Base-by-base conservation (phyloP, 2,113 vertebrate genomes). In the Ardeotis arabs region DNA sequence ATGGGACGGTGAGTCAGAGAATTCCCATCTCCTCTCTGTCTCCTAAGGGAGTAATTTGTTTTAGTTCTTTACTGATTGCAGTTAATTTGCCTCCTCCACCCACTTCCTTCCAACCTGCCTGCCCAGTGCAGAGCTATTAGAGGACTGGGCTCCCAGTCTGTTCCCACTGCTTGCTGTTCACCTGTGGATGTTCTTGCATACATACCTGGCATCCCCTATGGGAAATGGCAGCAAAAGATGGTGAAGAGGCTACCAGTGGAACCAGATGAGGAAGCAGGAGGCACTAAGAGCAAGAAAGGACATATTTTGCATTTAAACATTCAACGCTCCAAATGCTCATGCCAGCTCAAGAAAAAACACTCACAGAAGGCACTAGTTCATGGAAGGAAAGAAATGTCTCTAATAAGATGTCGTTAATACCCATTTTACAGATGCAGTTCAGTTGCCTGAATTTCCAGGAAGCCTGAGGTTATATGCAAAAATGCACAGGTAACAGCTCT, bases 1-100 rank as follows among this genome's bases (percentile, higher is more conserved):
- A 59, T 90, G 78, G 82, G 70, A 80, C 2, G 2, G 52, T 78
- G 95, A 96, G 83, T 95, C 94, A 95, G 78, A 94, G 56, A 93
- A 97, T 89, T 95, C 93, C 50, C 74, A 90, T 74, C 87, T 96
- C 59, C 69, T 86, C 69, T 95, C 79, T 81, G 31, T 78, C 59
- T 90, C 92, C 91, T 82, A 59, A 93, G 75, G 84, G 95, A 96
- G 45, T 86, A 1, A 84, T 91, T 95, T 80, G 52, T 64, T 96
- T 87, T 76, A 94, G 59, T 74, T 91, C 49, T 91, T 91, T 63
- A 49, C 72, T 91, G 79, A 87, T 66, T 94, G 81, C 87, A 94
- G 84, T 89, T 89, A 82, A 96, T 93, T 91, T 93, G 8, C 60
- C 70, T 83, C 41, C 80, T 91, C 87, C 74, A 95, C 74, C 78